Evolutionary conservation across 2,113 vertebrate species (phyloP).

Genomic region (Procavia capensis): DNA sequence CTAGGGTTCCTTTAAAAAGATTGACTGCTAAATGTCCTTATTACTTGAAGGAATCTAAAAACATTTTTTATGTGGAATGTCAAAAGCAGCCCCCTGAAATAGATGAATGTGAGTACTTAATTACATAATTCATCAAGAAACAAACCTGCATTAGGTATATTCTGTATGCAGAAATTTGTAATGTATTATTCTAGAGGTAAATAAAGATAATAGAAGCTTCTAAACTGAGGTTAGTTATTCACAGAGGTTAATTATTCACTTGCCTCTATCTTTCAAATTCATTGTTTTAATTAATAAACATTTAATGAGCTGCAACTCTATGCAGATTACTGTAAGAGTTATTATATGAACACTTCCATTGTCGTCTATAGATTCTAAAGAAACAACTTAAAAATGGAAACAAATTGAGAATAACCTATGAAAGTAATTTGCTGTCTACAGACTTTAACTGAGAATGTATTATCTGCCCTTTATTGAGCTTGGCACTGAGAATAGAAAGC

Average conservation of each 20-base stretch:
- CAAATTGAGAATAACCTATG: neutral
- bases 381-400: neutral
- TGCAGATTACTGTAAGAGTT: neutral
- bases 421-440: neutral
- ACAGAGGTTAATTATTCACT: conserved; percentile 3
- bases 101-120: neutral
- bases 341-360: neutral
- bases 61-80: conserved; percentile 7
- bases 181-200: neutral
- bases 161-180: neutral
- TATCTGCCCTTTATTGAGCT: neutral
- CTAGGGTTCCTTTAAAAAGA: neutral
- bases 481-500: neutral
- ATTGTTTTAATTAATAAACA: conserved; percentile 4
- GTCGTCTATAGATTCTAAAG: conserved; percentile 4
- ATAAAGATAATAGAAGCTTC: neutral
- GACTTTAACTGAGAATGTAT: neutral
- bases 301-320: neutral
- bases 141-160: neutral
- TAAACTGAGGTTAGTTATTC: neutral
- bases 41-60: neutral
- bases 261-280: neutral
- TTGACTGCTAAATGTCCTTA: neutral
- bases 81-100: no score
- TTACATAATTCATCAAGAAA: conserved; percentile 48